Percentiles rank a stretch among this genome's conserved stretches.
phyloP scores from a whole-genome alignment of 2,113 vertebrate species.

The Cyprinodon variegatus region DNA sequence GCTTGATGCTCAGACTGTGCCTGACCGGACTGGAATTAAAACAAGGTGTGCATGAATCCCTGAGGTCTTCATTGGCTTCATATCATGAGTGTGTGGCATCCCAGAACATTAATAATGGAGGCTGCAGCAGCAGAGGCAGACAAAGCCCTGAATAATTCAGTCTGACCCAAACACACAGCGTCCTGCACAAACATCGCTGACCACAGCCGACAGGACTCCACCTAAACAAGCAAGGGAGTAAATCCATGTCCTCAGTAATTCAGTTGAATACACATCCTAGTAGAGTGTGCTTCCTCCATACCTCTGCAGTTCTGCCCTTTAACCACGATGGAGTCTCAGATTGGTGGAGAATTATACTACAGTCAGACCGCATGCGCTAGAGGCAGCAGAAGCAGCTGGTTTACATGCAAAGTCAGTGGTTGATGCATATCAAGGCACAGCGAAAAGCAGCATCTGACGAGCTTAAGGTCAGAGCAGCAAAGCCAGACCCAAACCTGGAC shows the following conservation, averaged over 20 bases:
- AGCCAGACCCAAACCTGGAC: too few relatives aligned
- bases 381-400: too few relatives aligned
- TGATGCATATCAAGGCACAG: too few relatives aligned
- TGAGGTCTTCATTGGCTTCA: constrained; percentile 59
- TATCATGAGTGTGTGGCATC: constrained; percentile 52
- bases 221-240: constrained; percentile 27
- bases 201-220: neutral
- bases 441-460: too few relatives aligned
- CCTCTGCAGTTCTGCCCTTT: too few relatives aligned
- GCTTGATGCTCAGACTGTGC: constrained; percentile 1
- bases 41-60: constrained; percentile 19
- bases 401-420: too few relatives aligned
- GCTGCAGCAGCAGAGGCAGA: constrained; percentile 50
- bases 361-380: too few relatives aligned
- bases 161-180: constrained; percentile 39
- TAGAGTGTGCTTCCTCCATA: neutral
- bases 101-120: constrained; percentile 70
- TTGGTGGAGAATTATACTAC: too few relatives aligned
- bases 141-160: constrained; percentile 54
- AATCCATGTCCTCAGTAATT: constrained; percentile 8
- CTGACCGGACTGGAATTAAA: constrained; percentile 11
- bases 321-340: too few relatives aligned
- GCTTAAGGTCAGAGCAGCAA: too few relatives aligned
- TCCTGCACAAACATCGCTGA: constrained; percentile 14
- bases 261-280: constrained; percentile 14